Percentiles rank a stretch among this genome's conserved stretches.
Evolutionary conservation across 2,888 invertebrate genomes (phyloP).

Genomic region (Cheilosia variabilis): DNA sequence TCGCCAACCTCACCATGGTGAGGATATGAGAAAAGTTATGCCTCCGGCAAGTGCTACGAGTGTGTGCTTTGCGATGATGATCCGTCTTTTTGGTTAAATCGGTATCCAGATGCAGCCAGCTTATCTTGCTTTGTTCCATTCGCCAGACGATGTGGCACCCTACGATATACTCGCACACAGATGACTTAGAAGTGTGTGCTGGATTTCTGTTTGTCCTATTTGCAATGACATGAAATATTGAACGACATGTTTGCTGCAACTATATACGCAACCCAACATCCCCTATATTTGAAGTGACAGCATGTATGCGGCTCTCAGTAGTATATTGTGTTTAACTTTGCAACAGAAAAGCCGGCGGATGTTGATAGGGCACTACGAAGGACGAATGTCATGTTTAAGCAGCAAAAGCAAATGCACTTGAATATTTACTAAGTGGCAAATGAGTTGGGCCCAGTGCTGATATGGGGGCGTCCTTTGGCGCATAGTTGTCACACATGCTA

Average conservation of each 20-base stretch:
- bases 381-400: constrained; percentile 28
- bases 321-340: constrained; percentile 61
- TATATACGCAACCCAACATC: background rate
- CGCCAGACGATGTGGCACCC: constrained; percentile 1
- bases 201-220: constrained; percentile 64
- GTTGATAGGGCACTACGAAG: constrained; percentile 30
- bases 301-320: constrained; percentile 28
- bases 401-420: constrained; percentile 45
- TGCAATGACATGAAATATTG: constrained; percentile 71
- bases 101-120: constrained; percentile 24
- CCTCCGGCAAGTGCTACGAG: constrained; percentile 12
- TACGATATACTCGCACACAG: constrained; percentile 17
- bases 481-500: constrained; percentile 57
- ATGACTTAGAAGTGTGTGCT: constrained; percentile 35
- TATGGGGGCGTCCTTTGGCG: constrained; percentile 29
- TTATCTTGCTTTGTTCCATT: constrained; percentile 17
- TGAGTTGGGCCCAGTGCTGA: constrained; percentile 14
- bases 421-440: constrained; percentile 53
- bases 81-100: constrained; percentile 56
- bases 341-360: constrained; percentile 17
- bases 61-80: constrained; percentile 24
- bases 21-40: constrained; percentile 57
- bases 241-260: constrained; percentile 64
- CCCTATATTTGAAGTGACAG: constrained; percentile 29
- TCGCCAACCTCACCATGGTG: background rate